Evolutionary conservation across 2,888 invertebrate species (phyloP).

Genomic region (Stenichneumon culpator): DNA sequence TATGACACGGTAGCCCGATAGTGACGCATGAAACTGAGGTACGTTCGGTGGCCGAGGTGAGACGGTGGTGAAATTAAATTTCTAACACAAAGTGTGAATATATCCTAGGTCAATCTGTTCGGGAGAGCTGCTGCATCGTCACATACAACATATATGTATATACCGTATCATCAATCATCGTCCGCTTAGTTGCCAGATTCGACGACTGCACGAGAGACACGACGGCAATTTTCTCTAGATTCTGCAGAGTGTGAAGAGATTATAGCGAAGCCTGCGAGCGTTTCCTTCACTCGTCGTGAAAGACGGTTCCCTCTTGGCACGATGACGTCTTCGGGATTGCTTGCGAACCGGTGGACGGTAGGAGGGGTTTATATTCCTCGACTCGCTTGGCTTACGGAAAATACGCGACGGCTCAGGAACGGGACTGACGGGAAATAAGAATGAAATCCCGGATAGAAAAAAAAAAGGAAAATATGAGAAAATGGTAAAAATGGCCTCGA

Average conservation of each 20-base stretch:
- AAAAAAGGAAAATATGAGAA: background rate
- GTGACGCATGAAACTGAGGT: background rate
- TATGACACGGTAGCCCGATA: background rate
- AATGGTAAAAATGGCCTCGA: background rate
- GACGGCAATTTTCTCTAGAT: slow-evolving; percentile 46
- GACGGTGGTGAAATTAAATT: slow-evolving; percentile 20
- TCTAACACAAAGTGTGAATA: slow-evolving; percentile 9
- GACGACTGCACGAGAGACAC: slow-evolving; percentile 33
- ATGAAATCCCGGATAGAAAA: slow-evolving; percentile 7
- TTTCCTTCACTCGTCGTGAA: slow-evolving; percentile 45
- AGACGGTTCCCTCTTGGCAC: slow-evolving; percentile 42
- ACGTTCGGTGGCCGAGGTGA: background rate
- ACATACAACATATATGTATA: background rate
- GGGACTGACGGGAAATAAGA: slow-evolving; percentile 27
- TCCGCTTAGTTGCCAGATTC: slow-evolving; percentile 42
- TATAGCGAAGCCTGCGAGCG: slow-evolving; percentile 39
- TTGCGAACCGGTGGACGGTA: slow-evolving; percentile 35
- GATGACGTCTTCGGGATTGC: slow-evolving; percentile 44
- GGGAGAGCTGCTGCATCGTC: background rate
- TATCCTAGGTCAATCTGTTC: slow-evolving; percentile 8
- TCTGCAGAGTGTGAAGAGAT: slow-evolving; percentile 53
- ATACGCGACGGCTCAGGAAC: slow-evolving; percentile 43
- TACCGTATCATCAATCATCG: slow-evolving; percentile 38
- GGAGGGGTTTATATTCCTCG: slow-evolving; percentile 23
- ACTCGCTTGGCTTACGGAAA: slow-evolving; percentile 43